These are phyloP conservation scores for Panorpa germanica DNA, from an alignment of 2,888 invertebrate species.

Conservation along the genomic window DNA sequence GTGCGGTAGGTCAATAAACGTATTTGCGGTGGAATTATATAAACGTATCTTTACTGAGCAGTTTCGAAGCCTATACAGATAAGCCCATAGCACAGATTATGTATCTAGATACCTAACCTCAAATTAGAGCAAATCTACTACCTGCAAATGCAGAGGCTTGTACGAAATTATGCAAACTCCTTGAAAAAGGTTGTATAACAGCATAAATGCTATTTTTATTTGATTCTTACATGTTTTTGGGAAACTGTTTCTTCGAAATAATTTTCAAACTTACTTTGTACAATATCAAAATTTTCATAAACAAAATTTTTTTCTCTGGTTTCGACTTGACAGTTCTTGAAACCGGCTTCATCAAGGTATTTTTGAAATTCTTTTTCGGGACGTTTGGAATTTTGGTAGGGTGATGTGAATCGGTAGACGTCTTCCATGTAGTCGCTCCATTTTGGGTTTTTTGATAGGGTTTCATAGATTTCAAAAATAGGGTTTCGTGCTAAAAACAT, in stretches of 20 bases:
- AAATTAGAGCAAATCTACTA: no score
- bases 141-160: no score
- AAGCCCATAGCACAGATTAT: no score
- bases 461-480: slow-evolving; percentile 46
- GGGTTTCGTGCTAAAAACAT: slow-evolving; percentile 49
- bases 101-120: no score
- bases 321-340: slow-evolving; percentile 36
- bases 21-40: no score
- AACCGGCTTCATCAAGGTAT: slow-evolving; percentile 36
- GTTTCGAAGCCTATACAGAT: no score
- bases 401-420: slow-evolving; percentile 42
- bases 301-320: slow-evolving; percentile 34
- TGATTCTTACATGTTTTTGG: no score
- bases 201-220: no score
- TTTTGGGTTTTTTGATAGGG: slow-evolving; percentile 31
- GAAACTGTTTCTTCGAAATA: slow-evolving; percentile 5
- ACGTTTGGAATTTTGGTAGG: slow-evolving; percentile 40
- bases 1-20: no score
- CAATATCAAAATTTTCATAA: slow-evolving; percentile 31
- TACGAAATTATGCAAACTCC: no score
- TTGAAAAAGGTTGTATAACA: no score
- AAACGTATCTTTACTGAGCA: no score
- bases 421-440: slow-evolving; percentile 49
- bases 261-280: slow-evolving; percentile 38
- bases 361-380: slow-evolving; percentile 34